Evolutionary conservation across 2,888 invertebrate genomes (phyloP), one percentile per base, ranked within the genome.

Genomic region (Diachrysia chrysitis): DNA sequence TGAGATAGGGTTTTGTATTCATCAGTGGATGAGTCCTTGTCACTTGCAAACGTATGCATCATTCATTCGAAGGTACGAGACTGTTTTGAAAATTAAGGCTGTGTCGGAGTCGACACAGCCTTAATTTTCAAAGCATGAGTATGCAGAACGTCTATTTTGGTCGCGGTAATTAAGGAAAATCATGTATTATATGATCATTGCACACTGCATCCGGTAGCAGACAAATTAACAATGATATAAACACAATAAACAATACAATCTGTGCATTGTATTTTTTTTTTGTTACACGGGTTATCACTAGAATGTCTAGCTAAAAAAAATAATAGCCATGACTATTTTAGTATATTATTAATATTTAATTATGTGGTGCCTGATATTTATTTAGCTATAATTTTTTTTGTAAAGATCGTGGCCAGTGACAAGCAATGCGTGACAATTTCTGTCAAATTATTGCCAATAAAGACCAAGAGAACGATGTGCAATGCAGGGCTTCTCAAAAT

Each of bases 21-120:
- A 84, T 77, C 58, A 76, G 63, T 60, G 71, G 69, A 63, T 73
- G 59, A 76, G 79, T 82, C 87, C 86, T 87, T 86, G 87, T 73
- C 64, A 60, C 19, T 51, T 51, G 35, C 35, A 55, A 69, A 29
- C 57, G 42, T 58, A 84, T 88, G 82, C 78, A 86, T 86, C 83
- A 86, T 85, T 85, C 78, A 87, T 86, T 67, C 19, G 63, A 72
- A 67, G 68, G 58, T 74, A 69, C 70, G 80, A 71, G 71, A 77
- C 68, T 70, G 53, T 25, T 25, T 58, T 69, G 46, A 17, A 74
- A 67, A 63, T 75, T 51, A 71, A 58, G 35, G 46, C 48, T 19
- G 51, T 53, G 23, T 57, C 35, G 32, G n/a, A 19, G 10, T 53
- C n/a, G n/a, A n/a, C n/a, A n/a, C n/a, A n/a, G n/a, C n/a, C n/a